Conservation (phyloP, 30 jellyfish, hydroid and myxozoan species). For the Aurelia aurita complex sp. Pacific region DNA sequence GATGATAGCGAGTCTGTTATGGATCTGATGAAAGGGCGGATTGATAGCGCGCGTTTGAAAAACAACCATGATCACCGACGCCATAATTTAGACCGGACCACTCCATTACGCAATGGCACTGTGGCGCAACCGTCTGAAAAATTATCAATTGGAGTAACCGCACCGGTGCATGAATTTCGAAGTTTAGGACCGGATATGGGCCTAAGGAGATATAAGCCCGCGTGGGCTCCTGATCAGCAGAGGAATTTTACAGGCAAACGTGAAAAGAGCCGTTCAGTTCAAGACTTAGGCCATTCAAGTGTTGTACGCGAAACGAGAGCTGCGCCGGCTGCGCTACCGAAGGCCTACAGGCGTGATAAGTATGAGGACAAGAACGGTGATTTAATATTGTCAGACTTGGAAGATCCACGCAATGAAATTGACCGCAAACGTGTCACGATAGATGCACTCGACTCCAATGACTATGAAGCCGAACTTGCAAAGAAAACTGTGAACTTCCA, state of each 20-base stretch:
- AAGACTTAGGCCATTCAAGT: background rate
- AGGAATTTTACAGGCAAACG: background rate
- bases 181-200: slow-evolving; percentile 7
- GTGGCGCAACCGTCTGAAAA: slow-evolving; percentile 20
- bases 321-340: background rate
- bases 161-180: slow-evolving; percentile 57
- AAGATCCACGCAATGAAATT: background rate
- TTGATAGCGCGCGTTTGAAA: slow-evolving; percentile 59
- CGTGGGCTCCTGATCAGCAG: background rate
- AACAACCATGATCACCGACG: slow-evolving; percentile 51
- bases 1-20: slow-evolving; percentile 20
- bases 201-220: background rate
- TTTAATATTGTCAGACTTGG: slow-evolving; percentile 33
- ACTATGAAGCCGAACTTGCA: background rate
- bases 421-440: background rate
- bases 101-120: slow-evolving; percentile 60
- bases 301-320: slow-evolving; percentile 39
- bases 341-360: slow-evolving; percentile 25
- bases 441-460: too few relatives aligned
- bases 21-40: slow-evolving; percentile 42
- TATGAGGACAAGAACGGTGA: slow-evolving; percentile 52
- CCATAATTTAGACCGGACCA: slow-evolving; percentile 73
- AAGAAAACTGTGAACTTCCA: background rate
- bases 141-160: slow-evolving; percentile 33
- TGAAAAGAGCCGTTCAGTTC: background rate